Conservation (phyloP, 2,113 vertebrate species). For the Upupa epops region DNA sequence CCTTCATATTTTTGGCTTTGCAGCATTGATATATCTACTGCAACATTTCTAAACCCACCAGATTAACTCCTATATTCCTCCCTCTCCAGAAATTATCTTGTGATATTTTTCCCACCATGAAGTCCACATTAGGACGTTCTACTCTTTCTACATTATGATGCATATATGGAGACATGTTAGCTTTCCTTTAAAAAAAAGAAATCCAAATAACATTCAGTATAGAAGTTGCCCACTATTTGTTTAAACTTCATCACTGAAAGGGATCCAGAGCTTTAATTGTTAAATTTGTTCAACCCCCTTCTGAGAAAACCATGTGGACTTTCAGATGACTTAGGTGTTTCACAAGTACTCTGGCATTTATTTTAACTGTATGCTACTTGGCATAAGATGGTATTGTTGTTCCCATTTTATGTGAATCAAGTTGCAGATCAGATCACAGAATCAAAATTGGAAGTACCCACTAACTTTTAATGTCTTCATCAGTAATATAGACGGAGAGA, state of each 20-base stretch:
- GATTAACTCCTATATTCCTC: no score
- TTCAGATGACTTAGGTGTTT: not conserved
- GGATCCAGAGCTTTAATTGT: not conserved
- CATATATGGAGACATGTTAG: not conserved
- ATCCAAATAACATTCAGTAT: not conserved
- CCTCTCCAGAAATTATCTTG: no score
- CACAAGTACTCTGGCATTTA: not conserved
- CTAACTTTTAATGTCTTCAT: not conserved
- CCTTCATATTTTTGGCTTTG: no score
- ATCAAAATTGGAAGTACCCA: not conserved
- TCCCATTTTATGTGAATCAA: not conserved
- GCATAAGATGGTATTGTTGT: not conserved
- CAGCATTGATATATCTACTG: no score
- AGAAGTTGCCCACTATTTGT: not conserved
- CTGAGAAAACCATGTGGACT: not conserved
- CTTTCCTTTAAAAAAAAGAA: not conserved
- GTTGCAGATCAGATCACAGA: not conserved
- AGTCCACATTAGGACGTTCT: no score
- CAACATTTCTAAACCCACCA: no score
- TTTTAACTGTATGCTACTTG: not conserved
- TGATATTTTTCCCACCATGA: no score
- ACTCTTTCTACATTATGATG: not conserved
- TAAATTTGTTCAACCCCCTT: not conserved
- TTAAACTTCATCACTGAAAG: not conserved
- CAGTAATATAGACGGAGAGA: not conserved